Percentiles rank a stretch among this genome's conserved stretches.
These are phyloP conservation scores for Drosophila seguyi DNA, from an alignment of 1,140 invertebrate genomes.

Conservation along the genomic window DNA sequence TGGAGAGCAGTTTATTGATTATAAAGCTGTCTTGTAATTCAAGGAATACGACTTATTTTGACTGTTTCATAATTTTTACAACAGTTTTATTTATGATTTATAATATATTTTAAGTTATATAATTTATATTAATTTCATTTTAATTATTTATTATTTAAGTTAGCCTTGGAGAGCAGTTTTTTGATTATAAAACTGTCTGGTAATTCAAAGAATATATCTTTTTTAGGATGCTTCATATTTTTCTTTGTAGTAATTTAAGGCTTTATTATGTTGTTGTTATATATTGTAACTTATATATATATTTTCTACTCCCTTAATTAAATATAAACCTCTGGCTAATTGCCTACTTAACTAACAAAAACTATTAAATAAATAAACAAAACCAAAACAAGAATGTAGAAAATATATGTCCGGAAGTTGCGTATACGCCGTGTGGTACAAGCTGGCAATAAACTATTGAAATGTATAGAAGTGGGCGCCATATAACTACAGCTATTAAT, in stretches of 20 bases:
- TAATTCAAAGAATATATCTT: not conserved
- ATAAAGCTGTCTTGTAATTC: no score
- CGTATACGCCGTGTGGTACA: constrained; percentile 70
- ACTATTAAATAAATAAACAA: constrained; percentile 25
- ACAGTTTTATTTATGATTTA: not conserved
- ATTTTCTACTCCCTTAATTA: not conserved
- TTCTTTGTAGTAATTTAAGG: not conserved
- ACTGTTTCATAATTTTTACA: not conserved
- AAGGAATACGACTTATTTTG: not conserved
- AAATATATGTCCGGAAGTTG: constrained; percentile 65
- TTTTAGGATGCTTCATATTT: no score
- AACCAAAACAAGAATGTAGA: constrained; percentile 7
- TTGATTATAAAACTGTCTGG: not conserved
- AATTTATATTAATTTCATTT: no score
- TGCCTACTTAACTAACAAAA: constrained; percentile 32
- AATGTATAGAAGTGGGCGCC: not conserved
- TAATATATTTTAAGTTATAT: no score
- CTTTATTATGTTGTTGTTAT: not conserved
- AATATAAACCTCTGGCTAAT: constrained; percentile 34
- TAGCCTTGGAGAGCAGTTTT: no score
- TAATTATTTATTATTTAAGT: constrained; percentile 2
- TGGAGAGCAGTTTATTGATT: not conserved
- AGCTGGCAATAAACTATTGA: constrained; percentile 14
- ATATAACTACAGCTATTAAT: constrained; percentile 26
- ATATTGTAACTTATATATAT: not conserved